phyloP scores from a whole-genome alignment of 2,888 invertebrate species.

The Scaptomyza cyrtandrae region DNA sequence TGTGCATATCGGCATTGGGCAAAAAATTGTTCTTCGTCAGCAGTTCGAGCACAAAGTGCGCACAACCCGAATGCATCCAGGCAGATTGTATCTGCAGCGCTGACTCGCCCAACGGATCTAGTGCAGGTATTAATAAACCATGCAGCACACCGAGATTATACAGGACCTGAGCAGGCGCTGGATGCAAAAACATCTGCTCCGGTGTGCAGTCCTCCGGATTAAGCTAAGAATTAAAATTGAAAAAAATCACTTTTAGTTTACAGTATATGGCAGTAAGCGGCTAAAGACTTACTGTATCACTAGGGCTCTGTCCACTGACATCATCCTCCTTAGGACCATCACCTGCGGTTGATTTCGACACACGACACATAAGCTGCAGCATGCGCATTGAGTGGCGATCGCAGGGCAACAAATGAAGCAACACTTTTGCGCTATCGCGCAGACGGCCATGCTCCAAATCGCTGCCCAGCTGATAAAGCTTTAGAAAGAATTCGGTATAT shows the following conservation, averaged over 20 bases:
- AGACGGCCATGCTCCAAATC: conserved; percentile 91
- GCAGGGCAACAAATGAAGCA: conserved; percentile 83
- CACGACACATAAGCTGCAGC: conserved; percentile 83
- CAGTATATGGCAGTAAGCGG: neutral
- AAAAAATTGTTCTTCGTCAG: conserved; percentile 94
- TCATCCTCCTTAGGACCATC: conserved; percentile 57
- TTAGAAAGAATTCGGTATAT: conserved; percentile 92
- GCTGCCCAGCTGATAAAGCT: conserved; percentile 95
- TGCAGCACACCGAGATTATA: conserved; percentile 93
- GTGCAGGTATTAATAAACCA: conserved; percentile 95
- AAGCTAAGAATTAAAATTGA: conserved; percentile 41
- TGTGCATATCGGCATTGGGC: conserved; percentile 91
- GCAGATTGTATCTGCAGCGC: conserved; percentile 87
- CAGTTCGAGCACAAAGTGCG: conserved; percentile 90
- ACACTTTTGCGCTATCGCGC: conserved; percentile 88
- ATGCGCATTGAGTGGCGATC: conserved; percentile 85
- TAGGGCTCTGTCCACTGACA: conserved; percentile 47
- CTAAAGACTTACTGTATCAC: conserved; percentile 58
- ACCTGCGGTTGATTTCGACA: conserved; percentile 57
- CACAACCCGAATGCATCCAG: conserved; percentile 87
- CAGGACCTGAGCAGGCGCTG: conserved; percentile 90
- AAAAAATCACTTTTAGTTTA: neutral
- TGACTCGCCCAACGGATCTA: conserved; percentile 91
- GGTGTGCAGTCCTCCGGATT: conserved; percentile 84
- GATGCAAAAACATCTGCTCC: conserved; percentile 88